Base-by-base conservation (phyloP, 1,140 invertebrate species). In the Megalonaias nervosa region DNA sequence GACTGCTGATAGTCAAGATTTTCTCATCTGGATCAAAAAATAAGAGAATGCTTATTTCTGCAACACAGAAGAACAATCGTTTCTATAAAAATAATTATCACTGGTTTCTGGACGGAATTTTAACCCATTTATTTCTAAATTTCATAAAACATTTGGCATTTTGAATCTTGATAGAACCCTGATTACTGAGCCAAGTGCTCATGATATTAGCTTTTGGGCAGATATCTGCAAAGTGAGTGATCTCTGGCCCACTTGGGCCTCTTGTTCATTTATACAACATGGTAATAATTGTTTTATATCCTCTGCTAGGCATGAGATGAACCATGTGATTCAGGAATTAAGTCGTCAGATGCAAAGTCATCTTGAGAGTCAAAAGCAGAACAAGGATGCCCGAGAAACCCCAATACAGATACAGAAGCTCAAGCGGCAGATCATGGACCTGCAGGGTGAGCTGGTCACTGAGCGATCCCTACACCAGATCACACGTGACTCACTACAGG, bases 391-490 rank as follows among this genome's bases (percentile, higher is more conserved):
- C 62, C 69, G 58, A 21, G 69, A 70, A 19, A 17, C 21, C 58
- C 21, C 48, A 23, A n/a, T 0, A 14, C 62, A 15, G 62, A 75
- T 14, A 31, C 62, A 23, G 26, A 21, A 31, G 19, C n/a, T 19
- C 65, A 67, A 67, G 31, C 80, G 80, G 67, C 82, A 84, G 61
- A 60, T 87, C 6, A 69, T 68, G 56, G 84, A 85, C 23, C 64
- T 85, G 6, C 83, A 88, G 67, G 80, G 83, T 12, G 82, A 88
- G 67, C 74, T 89, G 15, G 86, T 81, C 62, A 87, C 85, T 14
- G 88, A 89, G 79, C 79, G 78, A 66, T 86, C 88, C 0, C 64
- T 89, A 38, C 88, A 89, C 72, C 75, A 82, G 61, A 85, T 89
- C 61, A 89, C 88, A 15, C 81, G 81, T 65, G 83, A 79, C 13